Base-by-base conservation (phyloP, 2,888 invertebrate species). In the Tanypteryx hageni region DNA sequence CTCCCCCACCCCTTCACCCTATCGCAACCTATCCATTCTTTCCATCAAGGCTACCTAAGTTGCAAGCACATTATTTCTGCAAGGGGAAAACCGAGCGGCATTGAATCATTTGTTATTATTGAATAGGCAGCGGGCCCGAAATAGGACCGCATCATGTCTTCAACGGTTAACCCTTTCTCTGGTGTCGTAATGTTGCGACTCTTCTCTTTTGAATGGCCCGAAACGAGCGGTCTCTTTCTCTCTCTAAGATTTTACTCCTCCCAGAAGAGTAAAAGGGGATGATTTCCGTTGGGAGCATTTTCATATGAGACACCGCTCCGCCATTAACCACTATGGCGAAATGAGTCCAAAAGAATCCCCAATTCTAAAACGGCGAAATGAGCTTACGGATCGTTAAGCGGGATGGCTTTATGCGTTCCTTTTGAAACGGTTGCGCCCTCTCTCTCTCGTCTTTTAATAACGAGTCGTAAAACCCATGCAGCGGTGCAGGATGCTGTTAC, bases 381-480 rank as follows among this genome's bases (percentile, higher is more conserved):
- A 89, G 64, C 31, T 68, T 68, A 64, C 64, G 89, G 89, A 89
- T 89, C 89, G 89, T 89, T 89, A 89, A 64, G 89, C n/a, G 44
- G 44, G 89, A 89, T 64, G 89, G 89, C 64, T 86, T 86, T 86
- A 86, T 86, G 61, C 59, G 31, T 18, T 61, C 61, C 86, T 86
- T 61, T 68, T 44, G 68, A 89, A 68, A 44, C 68, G 56, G 61
- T 31, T 16, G 44, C 56, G n/a, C 83, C 56, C 83, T 18, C 22
- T 44, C 14, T 59, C 59, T 57, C 59, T 18, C 61, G 10, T n/a
- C 31, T 89, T 89, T 89, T 89, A 89, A 89, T 89, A 61, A 64
- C 89, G 89, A 64, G 64, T 64, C 89, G 89, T 89, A 89, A 89
- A 89, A 89, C 13, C 89, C 83, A 18, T 44, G 44, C 44, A 9